phyloP scores from a whole-genome alignment of 2,797 vertebrate species.

The Ciconia nigra region DNA sequence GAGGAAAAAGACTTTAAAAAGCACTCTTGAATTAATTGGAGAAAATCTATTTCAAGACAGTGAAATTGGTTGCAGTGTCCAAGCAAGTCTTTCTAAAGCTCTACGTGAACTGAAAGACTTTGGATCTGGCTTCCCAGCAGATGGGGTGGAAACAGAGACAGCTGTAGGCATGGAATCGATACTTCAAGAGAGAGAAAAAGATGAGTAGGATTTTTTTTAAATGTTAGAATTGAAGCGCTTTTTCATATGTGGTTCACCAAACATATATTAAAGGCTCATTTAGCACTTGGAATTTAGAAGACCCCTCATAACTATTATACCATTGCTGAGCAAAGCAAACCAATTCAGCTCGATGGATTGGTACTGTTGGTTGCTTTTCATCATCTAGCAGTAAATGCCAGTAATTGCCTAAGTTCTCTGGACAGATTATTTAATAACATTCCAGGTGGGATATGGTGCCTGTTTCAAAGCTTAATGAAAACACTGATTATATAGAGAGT shows the following conservation, averaged over 20 bases:
- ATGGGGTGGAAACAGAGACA: not conserved
- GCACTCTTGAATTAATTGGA: not conserved
- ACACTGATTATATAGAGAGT: not conserved
- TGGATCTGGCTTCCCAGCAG: not conserved
- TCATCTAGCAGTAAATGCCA: not conserved
- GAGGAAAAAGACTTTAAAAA: not conserved
- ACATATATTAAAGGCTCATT: not conserved
- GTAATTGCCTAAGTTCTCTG: not conserved
- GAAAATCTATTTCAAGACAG: not conserved
- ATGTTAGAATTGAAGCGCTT: rapidly evolving
- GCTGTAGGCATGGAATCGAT: not conserved
- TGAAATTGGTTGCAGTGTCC: not conserved
- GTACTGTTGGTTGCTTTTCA: not conserved
- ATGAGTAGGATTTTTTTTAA: not conserved
- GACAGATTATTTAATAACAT: not conserved
- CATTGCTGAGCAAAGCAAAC: not conserved
- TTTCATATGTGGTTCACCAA: not conserved
- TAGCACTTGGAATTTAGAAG: not conserved
- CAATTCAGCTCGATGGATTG: too few species aligned
- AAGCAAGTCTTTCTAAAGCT: not conserved
- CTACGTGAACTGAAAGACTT: not conserved
- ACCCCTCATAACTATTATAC: not conserved
- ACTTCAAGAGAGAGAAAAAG: not conserved
- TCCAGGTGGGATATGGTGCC: not conserved
- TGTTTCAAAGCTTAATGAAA: not conserved